Conservation (phyloP, 2,797 vertebrate species). For the Chelonia mydas region DNA sequence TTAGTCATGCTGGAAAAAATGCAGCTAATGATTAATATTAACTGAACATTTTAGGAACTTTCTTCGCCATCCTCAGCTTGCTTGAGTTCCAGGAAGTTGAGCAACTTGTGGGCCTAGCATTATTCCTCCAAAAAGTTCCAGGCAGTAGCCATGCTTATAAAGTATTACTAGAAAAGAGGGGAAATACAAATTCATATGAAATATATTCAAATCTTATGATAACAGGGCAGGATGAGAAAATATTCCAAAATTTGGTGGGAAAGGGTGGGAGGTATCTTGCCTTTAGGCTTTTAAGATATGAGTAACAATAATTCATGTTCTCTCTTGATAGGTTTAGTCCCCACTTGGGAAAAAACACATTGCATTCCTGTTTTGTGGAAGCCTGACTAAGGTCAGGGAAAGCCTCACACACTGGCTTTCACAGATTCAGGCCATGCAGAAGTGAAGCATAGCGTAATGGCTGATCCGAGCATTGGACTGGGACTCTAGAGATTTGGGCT, state of each 20-base stretch:
- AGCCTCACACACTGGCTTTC: not conserved
- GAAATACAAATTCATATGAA: slow-evolving; percentile 42
- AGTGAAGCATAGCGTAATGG: not conserved
- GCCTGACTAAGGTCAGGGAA: not conserved
- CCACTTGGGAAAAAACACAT: not conserved
- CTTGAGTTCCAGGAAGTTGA: slow-evolving; percentile 61
- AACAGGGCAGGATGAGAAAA: not conserved
- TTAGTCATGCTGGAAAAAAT: slow-evolving; percentile 71
- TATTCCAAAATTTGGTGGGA: not conserved
- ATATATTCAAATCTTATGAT: not conserved
- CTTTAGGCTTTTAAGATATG: not conserved
- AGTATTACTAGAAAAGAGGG: slow-evolving; percentile 56
- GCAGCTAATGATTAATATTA: slow-evolving; percentile 55
- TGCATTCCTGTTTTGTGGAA: not conserved
- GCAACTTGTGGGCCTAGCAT: slow-evolving; percentile 55
- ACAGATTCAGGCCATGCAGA: not conserved
- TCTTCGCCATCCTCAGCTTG: slow-evolving; percentile 47
- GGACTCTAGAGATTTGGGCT: no score
- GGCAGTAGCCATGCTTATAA: slow-evolving; percentile 44
- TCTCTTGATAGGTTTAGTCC: not conserved
- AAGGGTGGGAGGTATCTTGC: not conserved
- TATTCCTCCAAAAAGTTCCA: slow-evolving; percentile 55
- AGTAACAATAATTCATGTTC: not conserved
- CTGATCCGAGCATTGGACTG: not conserved
- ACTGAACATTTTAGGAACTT: slow-evolving; percentile 59